Percentiles rank a stretch among this genome's conserved stretches.
These are phyloP conservation scores for Seriola aureovittata DNA, from an alignment of 2,113 vertebrate genomes.

Conservation along the genomic window DNA sequence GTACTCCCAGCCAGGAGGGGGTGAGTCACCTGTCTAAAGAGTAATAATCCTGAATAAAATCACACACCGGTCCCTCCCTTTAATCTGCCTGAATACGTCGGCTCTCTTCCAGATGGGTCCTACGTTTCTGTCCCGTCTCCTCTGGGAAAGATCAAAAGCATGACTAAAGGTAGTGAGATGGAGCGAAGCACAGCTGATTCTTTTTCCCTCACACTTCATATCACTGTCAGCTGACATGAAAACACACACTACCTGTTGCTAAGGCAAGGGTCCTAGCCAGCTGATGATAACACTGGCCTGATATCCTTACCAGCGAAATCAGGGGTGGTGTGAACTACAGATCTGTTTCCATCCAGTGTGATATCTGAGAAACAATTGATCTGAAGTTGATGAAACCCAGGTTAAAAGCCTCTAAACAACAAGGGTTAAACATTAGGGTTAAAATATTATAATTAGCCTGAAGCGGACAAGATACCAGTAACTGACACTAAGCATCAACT, in stretches of 20 bases:
- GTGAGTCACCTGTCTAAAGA: slow-evolving; percentile 74
- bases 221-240: slow-evolving; percentile 48
- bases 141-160: slow-evolving; percentile 96
- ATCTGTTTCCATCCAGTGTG: not conserved
- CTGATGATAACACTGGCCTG: slow-evolving; percentile 26
- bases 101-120: slow-evolving; percentile 90
- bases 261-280: slow-evolving; percentile 25
- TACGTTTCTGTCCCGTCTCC: slow-evolving; percentile 96
- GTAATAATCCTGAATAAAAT: slow-evolving; percentile 2
- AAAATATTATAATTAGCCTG: not conserved
- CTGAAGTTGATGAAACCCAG: not conserved
- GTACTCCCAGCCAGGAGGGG: slow-evolving; percentile 97
- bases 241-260: slow-evolving; percentile 50
- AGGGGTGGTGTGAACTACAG: not conserved
- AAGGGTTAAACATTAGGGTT: not conserved
- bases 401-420: not conserved
- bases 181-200: slow-evolving; percentile 27
- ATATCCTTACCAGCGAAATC: not conserved
- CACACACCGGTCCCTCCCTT: not conserved
- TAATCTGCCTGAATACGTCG: slow-evolving; percentile 17
- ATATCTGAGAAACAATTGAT: not conserved
- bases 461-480: not conserved
- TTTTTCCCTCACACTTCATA: slow-evolving; percentile 19
- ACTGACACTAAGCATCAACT: not conserved
- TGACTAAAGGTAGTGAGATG: slow-evolving; percentile 94